Base-by-base conservation (phyloP, 2,113 vertebrate species). In the Nyctereutes procyonoides region DNA sequence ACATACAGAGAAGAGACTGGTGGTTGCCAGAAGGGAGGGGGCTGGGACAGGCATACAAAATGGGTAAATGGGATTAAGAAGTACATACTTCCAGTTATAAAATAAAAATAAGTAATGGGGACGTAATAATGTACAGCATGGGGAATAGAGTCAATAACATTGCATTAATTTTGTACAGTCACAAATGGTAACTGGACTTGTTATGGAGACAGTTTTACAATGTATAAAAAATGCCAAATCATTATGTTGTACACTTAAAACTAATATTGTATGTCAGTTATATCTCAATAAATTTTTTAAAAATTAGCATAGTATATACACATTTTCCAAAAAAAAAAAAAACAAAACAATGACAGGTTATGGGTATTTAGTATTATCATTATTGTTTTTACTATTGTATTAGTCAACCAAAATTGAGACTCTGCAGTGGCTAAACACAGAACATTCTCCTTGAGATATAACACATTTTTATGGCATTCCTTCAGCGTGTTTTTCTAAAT, bases 381-480 rank as follows among this genome's bases (percentile, higher is more conserved):
- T 56, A 65, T 20, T 56, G 8, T 55, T 74, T 71, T 76, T 17
- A 69, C 55, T 73, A 20, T 26, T 86, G 32, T 20, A 48, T 60
- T 85, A 79, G 35, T 85, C 65, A 69, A 11, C 77, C 19, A 38
- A 69, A 83, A 73, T 2, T 15, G 26, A 95, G 76, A 48, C n/a
- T 26, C 65, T 94, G n/a, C 1, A 14, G 15, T 73, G 53, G 77
- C 38, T 94, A 90, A 82, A 94, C 71, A 81, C n/a, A 94, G 28
- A 81, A 74, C 51, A 80, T 80, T 76, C 32, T 88, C 32, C 86
- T 73, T 30, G 35, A 28, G 93, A 82, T 8, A 38, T 26, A 81
- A 87, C n/a, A 58, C 12, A 26, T 60, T 86, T 88, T 92, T 43
- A 95, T 28, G 74, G 28, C 28, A 83, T 94, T 90, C n/a, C 83